phyloP scores from a whole-genome alignment of 2,888 invertebrate genomes.

The Halictus ligatus region DNA sequence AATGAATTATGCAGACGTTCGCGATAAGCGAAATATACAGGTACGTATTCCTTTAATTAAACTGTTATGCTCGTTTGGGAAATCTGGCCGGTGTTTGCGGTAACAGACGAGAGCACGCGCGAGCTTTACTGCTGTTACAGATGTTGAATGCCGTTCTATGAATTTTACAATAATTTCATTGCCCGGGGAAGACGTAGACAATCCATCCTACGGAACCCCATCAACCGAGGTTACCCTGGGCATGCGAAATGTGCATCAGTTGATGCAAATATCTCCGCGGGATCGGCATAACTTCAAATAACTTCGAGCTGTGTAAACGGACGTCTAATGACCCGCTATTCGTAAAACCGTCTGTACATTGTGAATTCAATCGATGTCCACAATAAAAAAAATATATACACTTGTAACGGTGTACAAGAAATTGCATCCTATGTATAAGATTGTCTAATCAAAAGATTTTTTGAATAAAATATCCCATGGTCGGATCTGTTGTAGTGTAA shows the following conservation, averaged over 20 bases:
- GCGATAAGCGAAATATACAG: neutral
- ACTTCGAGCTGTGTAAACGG: neutral
- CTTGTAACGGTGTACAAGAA: no score
- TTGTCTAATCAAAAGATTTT: no score
- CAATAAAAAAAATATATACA: no score
- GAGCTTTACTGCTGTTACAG: slow-evolving; percentile 1
- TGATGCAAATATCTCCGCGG: neutral
- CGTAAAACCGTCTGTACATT: no score
- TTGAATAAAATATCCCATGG: no score
- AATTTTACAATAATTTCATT: slow-evolving; percentile 5
- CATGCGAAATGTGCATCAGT: neutral
- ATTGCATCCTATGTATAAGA: no score
- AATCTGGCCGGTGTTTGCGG: neutral
- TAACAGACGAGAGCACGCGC: neutral
- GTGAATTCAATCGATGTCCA: no score
- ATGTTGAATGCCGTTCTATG: neutral
- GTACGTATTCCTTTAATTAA: slow-evolving; percentile 7
- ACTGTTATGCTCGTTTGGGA: slow-evolving; percentile 12
- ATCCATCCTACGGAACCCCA: neutral
- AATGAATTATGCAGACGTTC: neutral
- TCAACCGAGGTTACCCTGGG: neutral
- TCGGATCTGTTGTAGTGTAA: no score
- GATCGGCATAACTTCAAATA: neutral
- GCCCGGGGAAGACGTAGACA: neutral
- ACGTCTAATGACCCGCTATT: neutral